These are phyloP conservation scores for Thera obeliscata DNA, from an alignment of 2,888 invertebrate genomes.

Conservation along the genomic window DNA sequence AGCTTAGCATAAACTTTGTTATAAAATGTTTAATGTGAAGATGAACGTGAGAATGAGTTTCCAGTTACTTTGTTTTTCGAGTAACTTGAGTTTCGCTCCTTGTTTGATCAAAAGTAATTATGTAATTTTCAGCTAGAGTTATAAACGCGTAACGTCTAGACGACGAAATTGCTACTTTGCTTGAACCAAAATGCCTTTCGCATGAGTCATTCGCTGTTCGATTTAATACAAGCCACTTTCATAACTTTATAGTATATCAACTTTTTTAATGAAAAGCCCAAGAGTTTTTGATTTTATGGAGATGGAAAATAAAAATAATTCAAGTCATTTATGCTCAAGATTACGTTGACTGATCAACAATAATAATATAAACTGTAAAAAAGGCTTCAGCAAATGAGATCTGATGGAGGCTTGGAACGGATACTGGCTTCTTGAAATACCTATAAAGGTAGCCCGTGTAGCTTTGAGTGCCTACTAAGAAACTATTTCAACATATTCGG, in stretches of 20 bases:
- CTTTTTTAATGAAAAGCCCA: no score
- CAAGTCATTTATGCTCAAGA: no score
- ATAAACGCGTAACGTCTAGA: slow-evolving; percentile 2
- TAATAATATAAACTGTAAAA: no score
- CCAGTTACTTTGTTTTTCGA: background rate
- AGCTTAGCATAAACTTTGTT: slow-evolving; percentile 23
- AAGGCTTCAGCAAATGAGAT: no score
- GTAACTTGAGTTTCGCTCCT: background rate
- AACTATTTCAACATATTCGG: background rate
- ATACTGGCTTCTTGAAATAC: no score
- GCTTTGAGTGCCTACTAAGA: background rate
- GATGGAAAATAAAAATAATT: no score
- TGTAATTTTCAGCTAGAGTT: background rate
- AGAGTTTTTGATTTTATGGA: no score
- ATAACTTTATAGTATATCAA: no score
- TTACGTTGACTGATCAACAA: no score
- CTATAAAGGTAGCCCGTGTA: background rate
- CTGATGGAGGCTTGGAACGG: no score
- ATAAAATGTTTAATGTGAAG: slow-evolving; percentile 1
- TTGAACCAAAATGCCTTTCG: background rate
- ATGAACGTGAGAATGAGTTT: background rate
- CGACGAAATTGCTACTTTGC: background rate
- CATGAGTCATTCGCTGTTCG: slow-evolving; percentile 1
- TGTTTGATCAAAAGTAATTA: background rate
- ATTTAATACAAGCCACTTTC: background rate